phyloP scores from a whole-genome alignment of 2,888 invertebrate species.

The Heteromurus nitidus region DNA sequence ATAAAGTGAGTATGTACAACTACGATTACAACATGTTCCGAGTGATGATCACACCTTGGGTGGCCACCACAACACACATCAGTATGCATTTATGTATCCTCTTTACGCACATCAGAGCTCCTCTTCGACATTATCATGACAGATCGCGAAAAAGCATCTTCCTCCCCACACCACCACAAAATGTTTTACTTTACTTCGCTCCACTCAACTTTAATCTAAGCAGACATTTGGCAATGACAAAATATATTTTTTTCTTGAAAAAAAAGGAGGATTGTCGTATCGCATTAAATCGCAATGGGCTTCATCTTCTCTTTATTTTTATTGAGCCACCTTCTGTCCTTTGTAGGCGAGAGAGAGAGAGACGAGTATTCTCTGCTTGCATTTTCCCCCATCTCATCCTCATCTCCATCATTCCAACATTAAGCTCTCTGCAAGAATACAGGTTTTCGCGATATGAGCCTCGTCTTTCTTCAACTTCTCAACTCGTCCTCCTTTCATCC shows the following conservation, averaged over 20 bases:
- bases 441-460: conserved; percentile 52
- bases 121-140: conserved; percentile 40
- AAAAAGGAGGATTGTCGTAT: not conserved
- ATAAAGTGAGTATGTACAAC: not conserved
- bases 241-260: not conserved
- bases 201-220: not conserved
- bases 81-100: no score
- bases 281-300: not conserved
- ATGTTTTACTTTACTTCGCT: no score
- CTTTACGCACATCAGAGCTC: conserved; percentile 15
- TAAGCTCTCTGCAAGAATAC: conserved; percentile 6
- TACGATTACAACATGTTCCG: conserved; percentile 8
- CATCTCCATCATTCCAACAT: no score
- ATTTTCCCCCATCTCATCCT: no score
- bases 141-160: conserved; percentile 26
- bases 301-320: not conserved
- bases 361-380: no score
- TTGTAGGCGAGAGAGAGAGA: conserved; percentile 1
- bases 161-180: not conserved
- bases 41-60: conserved; percentile 37
- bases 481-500: no score
- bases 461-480: conserved; percentile 20
- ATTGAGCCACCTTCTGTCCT: not conserved
- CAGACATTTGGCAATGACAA: not conserved
- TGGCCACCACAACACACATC: conserved; percentile 35